Evolutionary conservation across 2,888 invertebrate genomes (phyloP).

Genomic region (Amiota minor): DNA sequence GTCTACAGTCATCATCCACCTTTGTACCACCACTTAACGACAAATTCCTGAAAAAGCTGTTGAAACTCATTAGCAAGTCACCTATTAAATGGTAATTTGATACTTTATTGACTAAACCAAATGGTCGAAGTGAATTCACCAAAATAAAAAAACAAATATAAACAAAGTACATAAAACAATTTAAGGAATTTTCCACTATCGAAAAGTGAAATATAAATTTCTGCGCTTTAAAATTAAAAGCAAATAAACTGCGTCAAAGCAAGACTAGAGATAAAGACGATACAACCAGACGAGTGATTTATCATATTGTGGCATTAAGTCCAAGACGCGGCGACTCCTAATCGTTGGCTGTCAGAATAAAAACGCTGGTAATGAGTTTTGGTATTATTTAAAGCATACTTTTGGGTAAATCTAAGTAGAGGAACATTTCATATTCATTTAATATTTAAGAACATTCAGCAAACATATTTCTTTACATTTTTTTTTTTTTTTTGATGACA

Average conservation of each 20-base stretch:
- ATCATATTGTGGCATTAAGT: constrained; percentile 37
- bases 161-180: constrained; percentile 14
- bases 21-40: not conserved
- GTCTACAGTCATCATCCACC: not conserved
- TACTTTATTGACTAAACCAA: constrained; percentile 46
- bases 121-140: not conserved
- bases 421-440: too few species aligned
- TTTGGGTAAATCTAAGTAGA: not conserved
- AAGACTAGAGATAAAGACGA: not conserved
- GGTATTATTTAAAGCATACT: constrained; percentile 3
- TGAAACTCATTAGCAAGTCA: constrained; percentile 49
- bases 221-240: constrained; percentile 56
- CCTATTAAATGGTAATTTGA: constrained; percentile 54
- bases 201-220: constrained; percentile 26
- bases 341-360: constrained; percentile 14
- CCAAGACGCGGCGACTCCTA: constrained; percentile 22
- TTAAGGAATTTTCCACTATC: constrained; percentile 18
- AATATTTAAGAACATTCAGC: not conserved
- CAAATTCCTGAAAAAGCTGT: constrained; percentile 11
- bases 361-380: constrained; percentile 5
- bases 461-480: not conserved
- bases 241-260: constrained; percentile 37
- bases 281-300: constrained; percentile 44
- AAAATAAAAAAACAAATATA: not conserved
- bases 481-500: too few species aligned